These are phyloP conservation scores for Ophraella communa DNA, from an alignment of 2,888 invertebrate genomes.

Conservation along the genomic window DNA sequence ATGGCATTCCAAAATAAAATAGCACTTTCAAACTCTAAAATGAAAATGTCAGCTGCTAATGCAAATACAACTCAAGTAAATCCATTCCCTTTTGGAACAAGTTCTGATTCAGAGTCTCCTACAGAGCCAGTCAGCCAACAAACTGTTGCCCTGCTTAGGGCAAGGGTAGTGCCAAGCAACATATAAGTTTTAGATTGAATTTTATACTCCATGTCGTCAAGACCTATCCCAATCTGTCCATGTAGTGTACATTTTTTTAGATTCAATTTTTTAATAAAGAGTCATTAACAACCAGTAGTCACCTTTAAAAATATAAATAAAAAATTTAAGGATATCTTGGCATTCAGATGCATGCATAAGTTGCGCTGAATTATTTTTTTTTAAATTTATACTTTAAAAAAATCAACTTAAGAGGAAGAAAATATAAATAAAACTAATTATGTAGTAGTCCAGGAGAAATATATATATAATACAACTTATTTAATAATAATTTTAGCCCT, in stretches of 20 bases:
- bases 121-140: conserved; percentile 63
- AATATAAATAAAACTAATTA: too few relatives aligned
- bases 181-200: conserved; percentile 33
- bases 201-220: background rate
- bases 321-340: background rate
- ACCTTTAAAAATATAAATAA: too few relatives aligned
- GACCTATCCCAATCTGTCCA: conserved; percentile 13
- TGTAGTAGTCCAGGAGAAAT: too few relatives aligned
- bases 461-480: too few relatives aligned
- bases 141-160: conserved; percentile 57
- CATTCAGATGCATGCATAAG: too few relatives aligned
- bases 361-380: too few relatives aligned
- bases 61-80: conserved; percentile 27
- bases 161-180: conserved; percentile 58
- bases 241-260: background rate
- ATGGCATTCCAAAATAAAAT: conserved; percentile 21
- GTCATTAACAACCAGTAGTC: background rate
- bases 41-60: conserved; percentile 13
- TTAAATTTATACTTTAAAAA: too few relatives aligned
- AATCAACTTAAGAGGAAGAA: too few relatives aligned
- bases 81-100: conserved; percentile 55
- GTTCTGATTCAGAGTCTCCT: conserved; percentile 64
- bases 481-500: too few relatives aligned
- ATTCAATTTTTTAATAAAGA: background rate
- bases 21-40: conserved; percentile 15